Base-by-base conservation (phyloP, 2,888 invertebrate genomes). In the Drosophila mimetica region DNA sequence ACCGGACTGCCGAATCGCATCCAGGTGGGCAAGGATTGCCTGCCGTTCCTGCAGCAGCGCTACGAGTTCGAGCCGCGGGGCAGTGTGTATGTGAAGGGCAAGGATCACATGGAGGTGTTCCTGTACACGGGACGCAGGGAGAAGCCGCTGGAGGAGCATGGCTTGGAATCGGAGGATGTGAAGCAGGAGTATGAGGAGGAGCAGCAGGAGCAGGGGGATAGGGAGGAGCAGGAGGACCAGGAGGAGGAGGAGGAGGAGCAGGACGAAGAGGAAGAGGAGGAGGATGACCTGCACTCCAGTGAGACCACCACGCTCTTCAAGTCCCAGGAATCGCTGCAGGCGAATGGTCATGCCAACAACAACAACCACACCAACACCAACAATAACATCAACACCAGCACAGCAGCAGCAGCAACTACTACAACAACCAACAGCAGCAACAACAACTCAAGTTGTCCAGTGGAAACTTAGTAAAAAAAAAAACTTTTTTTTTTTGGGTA, bases 41-140 rank as follows among this genome's bases (percentile, higher is more conserved):
- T 96, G 42, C 92, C 94, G 0, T 93, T 95, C 14, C 93, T 99
- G 34, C 93, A 94, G 34, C 93, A 94, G 14, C 93, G 93, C 81
- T 99, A 97, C 91, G 95, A 96, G 57, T 97, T 99, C 90, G 97
- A 98, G 89, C 96, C 95, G n/a, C 94, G 99, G 3, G 99, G 98
- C 22, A 95, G 96, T 86, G 97, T 99, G 34, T 97, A 96, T 88
- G 98, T 99, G 1, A 99, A 99, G 92, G 99, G 99, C 30, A 99
- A 98, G 92, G 98, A 98, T 90, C 93, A 97, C 89, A 98, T 98
- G 98, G 96, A 97, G 89, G 98, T 98, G 2, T 97, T 95, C 92
- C 93, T 98, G 61, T 93, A 95, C 20, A 91, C 89, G 2, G 76
- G 73, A 32, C 84, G 86, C 2, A 83, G 79, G 25, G 28, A 46